Conservation (phyloP, 2,797 vertebrate genomes). For the Labroides dimidiatus region DNA sequence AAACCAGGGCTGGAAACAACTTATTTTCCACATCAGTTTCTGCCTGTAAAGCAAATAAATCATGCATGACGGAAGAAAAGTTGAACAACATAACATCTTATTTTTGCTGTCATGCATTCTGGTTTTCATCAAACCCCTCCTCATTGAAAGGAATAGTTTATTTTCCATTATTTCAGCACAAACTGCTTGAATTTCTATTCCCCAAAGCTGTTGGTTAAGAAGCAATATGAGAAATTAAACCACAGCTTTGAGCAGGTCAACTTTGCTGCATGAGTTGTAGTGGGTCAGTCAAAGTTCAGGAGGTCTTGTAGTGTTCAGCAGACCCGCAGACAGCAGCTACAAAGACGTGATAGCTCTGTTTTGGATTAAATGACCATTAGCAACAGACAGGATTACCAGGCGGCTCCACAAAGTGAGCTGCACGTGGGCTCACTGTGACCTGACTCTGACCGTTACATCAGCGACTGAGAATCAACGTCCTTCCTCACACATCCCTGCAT, state of each 20-base stretch:
- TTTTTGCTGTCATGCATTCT: not conserved
- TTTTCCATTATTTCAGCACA: not conserved
- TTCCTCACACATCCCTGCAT: slow-evolving; percentile 52
- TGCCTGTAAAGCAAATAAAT: slow-evolving; percentile 46
- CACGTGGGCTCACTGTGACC: slow-evolving; percentile 49
- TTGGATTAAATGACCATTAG: slow-evolving; percentile 53
- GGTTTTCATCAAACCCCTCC: not conserved
- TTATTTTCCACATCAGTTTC: slow-evolving; percentile 24
- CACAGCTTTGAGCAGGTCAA: not conserved
- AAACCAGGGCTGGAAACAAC: slow-evolving; percentile 12
- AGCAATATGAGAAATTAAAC: not conserved
- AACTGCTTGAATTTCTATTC: not conserved
- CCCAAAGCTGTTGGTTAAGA: not conserved
- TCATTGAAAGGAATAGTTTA: not conserved
- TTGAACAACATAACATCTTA: not conserved
- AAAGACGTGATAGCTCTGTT: slow-evolving; percentile 21
- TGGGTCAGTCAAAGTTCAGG: slow-evolving; percentile 29
- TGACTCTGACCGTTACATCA: slow-evolving; percentile 65
- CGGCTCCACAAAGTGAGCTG: slow-evolving; percentile 47
- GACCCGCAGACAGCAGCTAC: slow-evolving; percentile 11
- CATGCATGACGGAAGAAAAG: slow-evolving; percentile 42
- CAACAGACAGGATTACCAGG: slow-evolving; percentile 54
- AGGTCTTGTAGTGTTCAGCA: not conserved
- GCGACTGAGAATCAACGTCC: slow-evolving; percentile 66
- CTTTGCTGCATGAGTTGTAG: not conserved